phyloP scores from a whole-genome alignment of 2,888 invertebrate genomes.

The Eurytoma adleriae region DNA sequence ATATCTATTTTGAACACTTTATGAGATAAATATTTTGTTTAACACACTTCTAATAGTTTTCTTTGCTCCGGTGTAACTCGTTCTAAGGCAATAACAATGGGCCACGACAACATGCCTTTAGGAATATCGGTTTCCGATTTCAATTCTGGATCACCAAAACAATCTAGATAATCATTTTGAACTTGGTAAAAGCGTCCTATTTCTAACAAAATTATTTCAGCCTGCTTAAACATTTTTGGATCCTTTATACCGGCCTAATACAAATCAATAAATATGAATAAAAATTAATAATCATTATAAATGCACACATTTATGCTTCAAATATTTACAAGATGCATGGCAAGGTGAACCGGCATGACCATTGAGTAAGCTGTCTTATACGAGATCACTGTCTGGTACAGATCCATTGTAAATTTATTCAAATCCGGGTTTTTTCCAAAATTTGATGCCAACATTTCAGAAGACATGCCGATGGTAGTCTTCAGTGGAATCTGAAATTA shows the following conservation, averaged over 20 bases:
- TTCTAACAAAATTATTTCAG: slow-evolving; percentile 89
- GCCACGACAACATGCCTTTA: slow-evolving; percentile 98
- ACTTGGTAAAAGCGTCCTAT: slow-evolving; percentile 98
- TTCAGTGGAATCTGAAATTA: slow-evolving; percentile 79
- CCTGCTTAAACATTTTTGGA: slow-evolving; percentile 88
- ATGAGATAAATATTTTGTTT: neutral
- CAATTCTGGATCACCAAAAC: slow-evolving; percentile 89
- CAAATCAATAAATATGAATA: slow-evolving; percentile 13
- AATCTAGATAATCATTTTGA: slow-evolving; percentile 92
- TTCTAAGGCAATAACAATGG: slow-evolving; percentile 92
- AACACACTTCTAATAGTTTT: slow-evolving; percentile 81
- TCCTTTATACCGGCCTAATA: slow-evolving; percentile 82
- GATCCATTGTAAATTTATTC: slow-evolving; percentile 88
- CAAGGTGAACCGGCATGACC: slow-evolving; percentile 92
- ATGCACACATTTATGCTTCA: too few species aligned
- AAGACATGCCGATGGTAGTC: slow-evolving; percentile 88
- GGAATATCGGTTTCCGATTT: slow-evolving; percentile 94
- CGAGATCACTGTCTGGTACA: slow-evolving; percentile 91
- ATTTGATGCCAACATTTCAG: slow-evolving; percentile 86
- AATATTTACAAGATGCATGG: slow-evolving; percentile 88
- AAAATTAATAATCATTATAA: too few species aligned
- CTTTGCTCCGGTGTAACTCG: slow-evolving; percentile 84
- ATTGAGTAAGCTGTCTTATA: slow-evolving; percentile 97
- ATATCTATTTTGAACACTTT: neutral
- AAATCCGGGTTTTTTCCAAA: slow-evolving; percentile 81